phyloP scores from a whole-genome alignment of 2,113 vertebrate genomes.

The Misgurnus anguillicaudatus region DNA sequence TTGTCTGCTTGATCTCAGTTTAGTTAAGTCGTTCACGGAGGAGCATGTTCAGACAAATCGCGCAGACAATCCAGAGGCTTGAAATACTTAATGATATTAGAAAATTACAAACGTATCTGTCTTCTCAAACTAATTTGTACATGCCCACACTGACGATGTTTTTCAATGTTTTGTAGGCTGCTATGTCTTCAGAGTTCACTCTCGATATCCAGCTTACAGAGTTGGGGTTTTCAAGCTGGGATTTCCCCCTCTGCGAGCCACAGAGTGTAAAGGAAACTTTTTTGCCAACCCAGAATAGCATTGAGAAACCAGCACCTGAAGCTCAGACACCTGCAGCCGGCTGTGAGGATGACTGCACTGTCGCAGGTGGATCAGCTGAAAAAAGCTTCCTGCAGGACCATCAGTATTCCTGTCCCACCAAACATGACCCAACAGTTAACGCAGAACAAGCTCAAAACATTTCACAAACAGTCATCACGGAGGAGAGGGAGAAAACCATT shows the following conservation, averaged over 20 bases:
- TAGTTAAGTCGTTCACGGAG: too few relatives aligned
- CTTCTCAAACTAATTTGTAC: not conserved
- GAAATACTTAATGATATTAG: too few relatives aligned
- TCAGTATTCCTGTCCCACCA: not conserved
- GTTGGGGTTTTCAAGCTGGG: conserved; percentile 66
- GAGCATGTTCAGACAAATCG: too few relatives aligned
- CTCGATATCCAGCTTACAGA: conserved; percentile 77
- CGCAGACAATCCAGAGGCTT: too few relatives aligned
- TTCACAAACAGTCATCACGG: not conserved
- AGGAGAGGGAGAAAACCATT: not conserved
- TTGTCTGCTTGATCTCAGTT: not conserved
- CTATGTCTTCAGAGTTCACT: conserved; percentile 75
- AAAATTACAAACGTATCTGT: too few relatives aligned
- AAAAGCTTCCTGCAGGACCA: not conserved
- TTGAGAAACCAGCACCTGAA: not conserved
- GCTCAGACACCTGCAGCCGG: not conserved
- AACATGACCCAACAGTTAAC: not conserved
- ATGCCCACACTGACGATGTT: not conserved
- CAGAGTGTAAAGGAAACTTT: conserved; percentile 42
- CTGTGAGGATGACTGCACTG: not conserved
- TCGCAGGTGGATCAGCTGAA: not conserved
- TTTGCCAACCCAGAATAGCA: conserved; percentile 30
- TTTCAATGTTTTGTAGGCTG: conserved; percentile 23
- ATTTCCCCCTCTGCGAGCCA: conserved; percentile 47
- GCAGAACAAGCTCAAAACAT: not conserved